Base-by-base conservation (phyloP, 2,888 invertebrate genomes). In the Leptopilina drosophilae region DNA sequence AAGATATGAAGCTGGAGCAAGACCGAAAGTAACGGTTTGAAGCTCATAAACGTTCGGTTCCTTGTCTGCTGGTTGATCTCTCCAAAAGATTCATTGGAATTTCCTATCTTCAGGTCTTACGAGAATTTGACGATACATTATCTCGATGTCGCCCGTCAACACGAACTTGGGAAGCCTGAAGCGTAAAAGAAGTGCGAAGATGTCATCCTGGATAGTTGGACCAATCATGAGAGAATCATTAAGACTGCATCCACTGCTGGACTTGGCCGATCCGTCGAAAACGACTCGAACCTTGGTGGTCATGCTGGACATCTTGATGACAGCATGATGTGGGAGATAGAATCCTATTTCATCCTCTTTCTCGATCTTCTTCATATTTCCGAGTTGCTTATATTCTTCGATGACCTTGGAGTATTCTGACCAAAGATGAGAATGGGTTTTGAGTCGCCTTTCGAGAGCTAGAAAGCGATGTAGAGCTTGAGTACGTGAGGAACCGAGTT, bases 381-480 rank as follows among this genome's bases (percentile, higher is more conserved):
- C 65, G n/a, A 65, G 65, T 12, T 67, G 53, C 53, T 53, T 53
- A 11, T 53, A 53, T 53, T 53, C 53, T 53, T 53, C 53, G 14
- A 53, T 53, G 4, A 53, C 14, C 53, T 53, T 53, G 12, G 53
- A 9, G 8, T 53, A 53, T 59, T 59, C 59, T 59, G 59, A 59
- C 59, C 53, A 53, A 3, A 3, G 14, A 53, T 12, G 9, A 53
- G 53, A 12, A 14, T 53, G 5, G 9, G 53, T 3, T 53, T 7
- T 53, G 14, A 53, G 53, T 53, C 53, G 53, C n/a, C 78, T 80
- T 80, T 86, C 86, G 49, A 85, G 76, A 12, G 78, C 75, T 26
- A 78, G 77, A 75, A 88, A 87, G 66, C 87, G 79, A 77, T 85
- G 85, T 20, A 81, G 26, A 12, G n/a, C n/a, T n/a, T n/a, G n/a